Conservation (phyloP, 2,888 invertebrate genomes). For the Carpatolechia fugitivella region DNA sequence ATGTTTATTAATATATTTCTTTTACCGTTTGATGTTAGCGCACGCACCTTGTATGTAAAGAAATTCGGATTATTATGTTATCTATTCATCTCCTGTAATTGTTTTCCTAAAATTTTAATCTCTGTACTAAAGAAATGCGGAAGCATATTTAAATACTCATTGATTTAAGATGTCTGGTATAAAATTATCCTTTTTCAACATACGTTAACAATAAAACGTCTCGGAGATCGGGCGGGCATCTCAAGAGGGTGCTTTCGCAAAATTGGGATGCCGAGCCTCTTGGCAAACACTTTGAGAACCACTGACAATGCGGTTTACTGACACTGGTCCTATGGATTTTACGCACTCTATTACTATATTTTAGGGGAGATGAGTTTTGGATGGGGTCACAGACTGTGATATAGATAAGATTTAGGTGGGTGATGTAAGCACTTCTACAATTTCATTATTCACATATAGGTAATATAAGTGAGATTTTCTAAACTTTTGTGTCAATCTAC, state of each 20-base stretch:
- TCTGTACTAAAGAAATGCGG: neutral
- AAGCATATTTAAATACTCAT: neutral
- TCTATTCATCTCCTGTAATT: too few relatives aligned
- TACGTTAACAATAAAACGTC: constrained; percentile 16
- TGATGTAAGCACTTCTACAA: too few relatives aligned
- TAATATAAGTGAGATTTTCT: too few relatives aligned
- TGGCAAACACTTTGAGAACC: constrained; percentile 31
- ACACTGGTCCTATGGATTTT: constrained; percentile 8
- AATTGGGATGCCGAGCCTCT: constrained; percentile 33
- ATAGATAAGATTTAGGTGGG: too few relatives aligned
- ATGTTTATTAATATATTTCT: too few relatives aligned
- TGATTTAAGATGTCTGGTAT: neutral
- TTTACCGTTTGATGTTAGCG: too few relatives aligned
- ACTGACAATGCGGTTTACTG: constrained; percentile 31
- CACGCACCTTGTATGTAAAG: too few relatives aligned
- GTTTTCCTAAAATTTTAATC: too few relatives aligned
- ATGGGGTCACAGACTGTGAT: too few relatives aligned
- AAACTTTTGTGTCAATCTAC: too few relatives aligned
- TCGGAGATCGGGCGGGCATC: constrained; percentile 10
- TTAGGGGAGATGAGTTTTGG: neutral
- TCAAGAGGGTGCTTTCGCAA: constrained; percentile 27
- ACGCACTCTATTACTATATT: constrained; percentile 8
- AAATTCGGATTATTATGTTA: too few relatives aligned
- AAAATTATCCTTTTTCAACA: constrained; percentile 2
- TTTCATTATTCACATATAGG: too few relatives aligned